Evolutionary conservation across 2,888 invertebrate species (phyloP).

Genomic region (Ischnus inquisitorius): DNA sequence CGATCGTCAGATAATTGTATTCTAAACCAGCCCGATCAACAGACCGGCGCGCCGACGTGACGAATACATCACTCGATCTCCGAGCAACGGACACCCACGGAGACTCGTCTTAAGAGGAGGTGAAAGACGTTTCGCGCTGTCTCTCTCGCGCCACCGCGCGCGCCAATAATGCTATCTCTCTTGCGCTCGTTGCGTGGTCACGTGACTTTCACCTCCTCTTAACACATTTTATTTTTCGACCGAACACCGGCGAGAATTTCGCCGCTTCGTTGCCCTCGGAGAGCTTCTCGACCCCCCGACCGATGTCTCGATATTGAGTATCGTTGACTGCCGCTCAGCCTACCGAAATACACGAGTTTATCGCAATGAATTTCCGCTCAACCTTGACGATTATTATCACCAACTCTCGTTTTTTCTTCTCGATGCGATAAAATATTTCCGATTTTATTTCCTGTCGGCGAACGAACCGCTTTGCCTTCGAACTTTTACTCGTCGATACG

Average conservation of each 20-base stretch:
- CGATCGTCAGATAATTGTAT: not conserved
- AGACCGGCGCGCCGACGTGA: not conserved
- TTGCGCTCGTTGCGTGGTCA: too few species aligned
- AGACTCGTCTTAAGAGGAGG: too few species aligned
- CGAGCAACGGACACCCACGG: not conserved
- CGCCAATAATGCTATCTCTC: too few species aligned
- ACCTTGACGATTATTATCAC: not conserved
- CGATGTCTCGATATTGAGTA: too few species aligned
- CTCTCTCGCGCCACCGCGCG: too few species aligned
- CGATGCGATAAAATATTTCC: not conserved
- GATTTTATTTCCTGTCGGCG: not conserved
- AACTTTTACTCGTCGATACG: not conserved
- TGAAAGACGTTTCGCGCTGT: too few species aligned
- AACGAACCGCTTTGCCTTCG: not conserved
- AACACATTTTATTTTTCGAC: conserved; percentile 10
- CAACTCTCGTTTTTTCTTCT: not conserved
- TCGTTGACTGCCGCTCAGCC: not conserved
- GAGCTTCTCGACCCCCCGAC: not conserved
- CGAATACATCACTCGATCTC: not conserved
- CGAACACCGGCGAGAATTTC: conserved; percentile 50
- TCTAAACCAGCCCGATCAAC: not conserved
- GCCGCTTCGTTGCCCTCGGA: conserved; percentile 20
- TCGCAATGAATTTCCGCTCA: not conserved
- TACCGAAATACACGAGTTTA: not conserved
- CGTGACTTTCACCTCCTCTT: too few species aligned